phyloP scores from a whole-genome alignment of 2,888 invertebrate species.

The Baccha elongata region DNA sequence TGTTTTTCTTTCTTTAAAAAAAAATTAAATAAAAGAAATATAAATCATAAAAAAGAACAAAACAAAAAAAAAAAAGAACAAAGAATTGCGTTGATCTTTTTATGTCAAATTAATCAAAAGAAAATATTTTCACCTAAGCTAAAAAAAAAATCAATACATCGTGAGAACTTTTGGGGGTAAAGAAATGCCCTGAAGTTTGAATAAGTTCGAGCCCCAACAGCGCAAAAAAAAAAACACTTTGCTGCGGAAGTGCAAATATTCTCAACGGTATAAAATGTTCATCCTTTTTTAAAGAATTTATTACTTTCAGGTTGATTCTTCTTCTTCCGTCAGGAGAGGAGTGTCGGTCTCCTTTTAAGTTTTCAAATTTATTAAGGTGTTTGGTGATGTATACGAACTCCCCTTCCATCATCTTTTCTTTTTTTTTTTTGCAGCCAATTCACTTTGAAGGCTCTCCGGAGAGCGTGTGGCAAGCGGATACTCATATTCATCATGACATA shows the following conservation, averaged over 20 bases:
- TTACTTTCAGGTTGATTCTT: not conserved
- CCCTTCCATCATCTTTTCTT: conserved; percentile 1
- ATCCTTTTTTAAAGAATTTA: conserved; percentile 1
- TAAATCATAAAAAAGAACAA: not conserved
- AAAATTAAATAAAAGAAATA: conserved; percentile 8
- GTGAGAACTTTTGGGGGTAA: conserved; percentile 5
- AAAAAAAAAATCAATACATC: conserved; percentile 35
- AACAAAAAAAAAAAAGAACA: not conserved
- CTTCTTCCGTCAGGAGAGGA: not conserved
- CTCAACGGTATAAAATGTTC: conserved; percentile 7
- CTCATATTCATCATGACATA: conserved; percentile 47
- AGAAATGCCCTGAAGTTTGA: not conserved
- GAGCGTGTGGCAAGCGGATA: conserved; percentile 33
- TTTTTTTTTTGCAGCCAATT: not conserved
- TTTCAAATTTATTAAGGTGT: conserved; percentile 46
- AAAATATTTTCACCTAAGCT: conserved; percentile 20
- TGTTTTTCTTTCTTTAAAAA: conserved; percentile 39
- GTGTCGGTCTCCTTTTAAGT: conserved; percentile 6
- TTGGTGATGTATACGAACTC: too few relatives aligned
- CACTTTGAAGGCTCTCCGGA: not conserved
- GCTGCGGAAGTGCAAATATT: not conserved
- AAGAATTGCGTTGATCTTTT: conserved; percentile 48
- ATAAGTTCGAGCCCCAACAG: not conserved
- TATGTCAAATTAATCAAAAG: conserved; percentile 51
- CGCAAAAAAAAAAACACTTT: not conserved